Conservation (phyloP, 2,888 invertebrate species). For the Platycnemis pennipes region DNA sequence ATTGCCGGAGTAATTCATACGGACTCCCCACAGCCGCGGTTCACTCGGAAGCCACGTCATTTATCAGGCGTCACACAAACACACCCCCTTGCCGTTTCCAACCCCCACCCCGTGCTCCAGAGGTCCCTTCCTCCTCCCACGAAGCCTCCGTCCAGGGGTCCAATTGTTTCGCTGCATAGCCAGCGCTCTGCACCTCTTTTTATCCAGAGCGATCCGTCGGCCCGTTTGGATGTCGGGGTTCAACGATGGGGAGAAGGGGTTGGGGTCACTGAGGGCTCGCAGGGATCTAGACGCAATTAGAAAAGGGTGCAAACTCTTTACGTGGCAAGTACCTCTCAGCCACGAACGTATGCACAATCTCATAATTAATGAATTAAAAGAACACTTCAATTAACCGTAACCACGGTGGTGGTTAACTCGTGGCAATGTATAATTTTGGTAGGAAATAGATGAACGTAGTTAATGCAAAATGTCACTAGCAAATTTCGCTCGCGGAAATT, state of each 20-base stretch:
- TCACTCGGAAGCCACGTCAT: not conserved
- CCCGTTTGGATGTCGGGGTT: not conserved
- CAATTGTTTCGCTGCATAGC: not conserved
- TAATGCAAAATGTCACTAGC: too few species aligned
- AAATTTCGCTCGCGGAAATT: too few species aligned
- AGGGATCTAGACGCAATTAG: too few species aligned
- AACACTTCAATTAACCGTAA: too few species aligned
- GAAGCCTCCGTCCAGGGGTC: not conserved
- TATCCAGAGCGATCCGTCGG: not conserved
- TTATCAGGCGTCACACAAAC: not conserved
- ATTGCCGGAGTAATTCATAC: not conserved
- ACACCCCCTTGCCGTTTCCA: not conserved
- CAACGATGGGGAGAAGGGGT: not conserved
- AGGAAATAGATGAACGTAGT: too few species aligned
- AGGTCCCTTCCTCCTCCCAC: not conserved
- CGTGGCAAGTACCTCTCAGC: too few species aligned
- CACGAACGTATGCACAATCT: too few species aligned
- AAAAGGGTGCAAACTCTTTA: too few species aligned
- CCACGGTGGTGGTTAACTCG: too few species aligned
- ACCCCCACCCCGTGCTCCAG: not conserved
- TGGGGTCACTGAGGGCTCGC: not conserved
- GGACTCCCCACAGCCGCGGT: not conserved
- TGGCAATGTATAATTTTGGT: too few species aligned
- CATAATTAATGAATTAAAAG: too few species aligned
- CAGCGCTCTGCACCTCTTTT: not conserved